Base-by-base conservation (phyloP, 2,113 vertebrate genomes). In the Rhegmatorhina hoffmannsi region DNA sequence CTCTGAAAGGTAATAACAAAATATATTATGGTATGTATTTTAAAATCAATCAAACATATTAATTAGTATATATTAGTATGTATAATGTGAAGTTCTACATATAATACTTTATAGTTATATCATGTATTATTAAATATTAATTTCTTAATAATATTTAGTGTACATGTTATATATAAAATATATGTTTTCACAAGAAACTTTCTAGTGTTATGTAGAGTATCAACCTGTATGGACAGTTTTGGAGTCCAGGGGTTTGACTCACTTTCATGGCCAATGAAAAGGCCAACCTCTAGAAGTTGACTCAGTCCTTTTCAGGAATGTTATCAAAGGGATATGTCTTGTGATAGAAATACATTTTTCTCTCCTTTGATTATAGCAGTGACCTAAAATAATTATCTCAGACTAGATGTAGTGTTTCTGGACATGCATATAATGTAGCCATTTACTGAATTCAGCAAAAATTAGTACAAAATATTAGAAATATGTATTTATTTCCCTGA, bases 1-100 rank as follows among this genome's bases (percentile, higher is more conserved):
- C 98, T 50, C 99, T 99, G 63, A 79, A 94, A 92, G 9, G 26
- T 47, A 85, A 50, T 14, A 16, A 14, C 4, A 55, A 91, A 70
- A 40, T 8, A 17, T 5, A 20, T 46, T 69, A 55, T 72, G 9
- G 26, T 47, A 21, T 7, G 4, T 73, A 29, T 38, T 78, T 69
- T 46, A 0, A 66, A 66, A 49, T 50, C 4, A 53, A 19, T 36
- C 44, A n/a, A 49, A 53, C 4, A 11, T 66, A 52, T 52, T 77
- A 29, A 33, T 18, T 56, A 15, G 3, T 38, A 18, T 52, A 28
- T 46, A 36, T 59, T 49, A 9, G 26, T 36, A 38, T 5, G 8
- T 34, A 21, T 75, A 59, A 56, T 4, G 40, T 33, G 15, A 66
- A 64, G 4, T 76, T 72, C 1, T 26, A 43, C 6, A n/a, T 40